Base-by-base conservation (phyloP, 2,888 invertebrate genomes). In the Synanthedon tipuliformis region DNA sequence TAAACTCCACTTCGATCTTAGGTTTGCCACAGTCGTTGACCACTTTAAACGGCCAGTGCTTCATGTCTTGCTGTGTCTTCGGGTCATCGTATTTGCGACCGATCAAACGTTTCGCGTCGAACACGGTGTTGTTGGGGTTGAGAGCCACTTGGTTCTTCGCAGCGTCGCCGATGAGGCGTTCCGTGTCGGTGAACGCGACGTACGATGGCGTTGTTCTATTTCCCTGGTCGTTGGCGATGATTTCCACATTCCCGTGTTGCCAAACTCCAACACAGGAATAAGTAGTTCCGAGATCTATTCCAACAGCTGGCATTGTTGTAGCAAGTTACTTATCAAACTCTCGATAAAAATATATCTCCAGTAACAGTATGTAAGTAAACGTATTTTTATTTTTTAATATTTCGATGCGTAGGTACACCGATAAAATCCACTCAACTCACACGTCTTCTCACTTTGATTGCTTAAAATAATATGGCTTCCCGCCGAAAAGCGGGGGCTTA, bases 231-330 rank as follows among this genome's bases (percentile, higher is more conserved):
- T 81, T 81, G 58, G 78, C 76, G 66, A 91, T 90, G 62, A 91
- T 90, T 73, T 93, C 92, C 69, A 93, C 92, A 68, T 92, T 92
- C 54, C 93, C 92, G 63, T 92, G 90, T 69, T 84, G 85, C 75
- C 76, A 85, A 13, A 85, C 84, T 56, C 83, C 85, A 27, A 89
- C 89, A 63, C 89, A 89, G 59, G 89, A 89, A 71, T 88, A 89
- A n/a, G 89, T 89, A 48, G 89, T 89, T 56, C 89, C 88, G 60
- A 89, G 75, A 73, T 89, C 89, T 59, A 89, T 89, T 77, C 89
- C 89, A 60, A 89, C 77, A 64, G 89, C 89, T 71, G 85, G 82
- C 84, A 88, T 86, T 73, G 68, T 86, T 73, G 68, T 84, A 51
- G 52, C 11, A 15, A 48, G n/a, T 16, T 48, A 4, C 7, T 16